Evolutionary conservation across 2,888 invertebrate genomes (phyloP).

Genomic region (Drosophila ustulata): DNA sequence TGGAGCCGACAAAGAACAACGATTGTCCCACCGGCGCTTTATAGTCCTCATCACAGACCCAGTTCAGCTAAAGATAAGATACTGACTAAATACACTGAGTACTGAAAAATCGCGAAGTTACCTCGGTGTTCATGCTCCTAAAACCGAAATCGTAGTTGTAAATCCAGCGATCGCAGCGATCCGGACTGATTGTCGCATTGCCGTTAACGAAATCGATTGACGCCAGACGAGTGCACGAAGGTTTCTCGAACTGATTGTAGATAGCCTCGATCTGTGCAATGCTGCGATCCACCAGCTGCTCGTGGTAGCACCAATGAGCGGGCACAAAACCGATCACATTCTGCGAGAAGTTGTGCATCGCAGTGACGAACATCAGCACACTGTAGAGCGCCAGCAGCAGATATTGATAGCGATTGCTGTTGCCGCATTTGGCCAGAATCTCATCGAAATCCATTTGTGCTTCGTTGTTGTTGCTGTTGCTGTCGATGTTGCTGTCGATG

Average conservation of each 20-base stretch:
- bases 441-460: conserved; percentile 84
- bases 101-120: conserved; percentile 61
- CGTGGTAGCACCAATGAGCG: conserved; percentile 84
- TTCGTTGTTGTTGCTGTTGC: neutral
- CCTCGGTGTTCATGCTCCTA: conserved; percentile 87
- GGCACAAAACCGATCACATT: conserved; percentile 86
- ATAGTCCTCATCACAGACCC: conserved; percentile 87
- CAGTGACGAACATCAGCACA: conserved; percentile 86
- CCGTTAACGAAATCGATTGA: conserved; percentile 49
- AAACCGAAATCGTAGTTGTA: conserved; percentile 86
- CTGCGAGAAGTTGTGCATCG: conserved; percentile 87
- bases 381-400: conserved; percentile 86
- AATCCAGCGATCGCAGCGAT: conserved; percentile 86
- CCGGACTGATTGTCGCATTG: conserved; percentile 68
- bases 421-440: conserved; percentile 86
- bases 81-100: neutral
- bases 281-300: conserved; percentile 70
- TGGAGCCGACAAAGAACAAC: conserved; percentile 87
- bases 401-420: conserved; percentile 86
- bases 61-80: conserved; percentile 83
- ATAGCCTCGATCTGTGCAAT: conserved; percentile 71
- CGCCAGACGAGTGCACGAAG: conserved; percentile 78
- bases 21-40: conserved; percentile 87
- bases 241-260: conserved; percentile 74
- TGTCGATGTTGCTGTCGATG: conserved; percentile 5